Conservation (phyloP, 2,888 invertebrate genomes). For the Aelia acuminata region DNA sequence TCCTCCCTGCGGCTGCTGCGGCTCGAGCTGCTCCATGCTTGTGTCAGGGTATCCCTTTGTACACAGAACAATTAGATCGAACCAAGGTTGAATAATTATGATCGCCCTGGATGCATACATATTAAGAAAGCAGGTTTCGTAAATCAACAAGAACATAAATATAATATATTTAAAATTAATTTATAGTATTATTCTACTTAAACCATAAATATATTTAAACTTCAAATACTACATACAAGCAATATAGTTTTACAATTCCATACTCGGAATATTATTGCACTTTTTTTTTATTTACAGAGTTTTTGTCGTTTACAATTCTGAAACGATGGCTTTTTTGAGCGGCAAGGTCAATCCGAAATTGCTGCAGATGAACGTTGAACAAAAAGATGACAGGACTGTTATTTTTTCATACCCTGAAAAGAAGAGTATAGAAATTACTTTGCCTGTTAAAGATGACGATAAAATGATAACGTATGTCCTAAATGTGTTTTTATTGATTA, state of each 20-base stretch:
- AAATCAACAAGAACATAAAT: too few species aligned
- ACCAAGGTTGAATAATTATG: too few species aligned
- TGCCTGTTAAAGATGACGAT: constrained; percentile 26
- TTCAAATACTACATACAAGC: neutral
- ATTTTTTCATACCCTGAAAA: constrained; percentile 51
- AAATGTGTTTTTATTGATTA: neutral
- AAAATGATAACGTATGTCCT: constrained; percentile 17
- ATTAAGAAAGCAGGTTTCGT: too few species aligned
- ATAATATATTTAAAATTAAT: neutral
- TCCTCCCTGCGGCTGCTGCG: too few species aligned
- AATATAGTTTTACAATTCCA: neutral
- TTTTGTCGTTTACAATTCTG: constrained; percentile 50
- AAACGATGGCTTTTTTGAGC: constrained; percentile 11
- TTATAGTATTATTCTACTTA: neutral
- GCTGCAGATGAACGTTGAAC: neutral
- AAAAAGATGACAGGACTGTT: constrained; percentile 26
- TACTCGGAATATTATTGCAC: neutral
- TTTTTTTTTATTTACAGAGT: constrained; percentile 47
- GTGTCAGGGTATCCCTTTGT: too few species aligned
- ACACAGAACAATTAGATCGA: too few species aligned
- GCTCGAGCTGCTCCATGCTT: too few species aligned
- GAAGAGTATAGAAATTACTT: constrained; percentile 17
- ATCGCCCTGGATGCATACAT: too few species aligned
- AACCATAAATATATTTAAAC: neutral
- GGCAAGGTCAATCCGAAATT: constrained; percentile 27